Evolutionary conservation across 1,140 invertebrate species (phyloP).

Genomic region (Phymorhynchus buccinoides): DNA sequence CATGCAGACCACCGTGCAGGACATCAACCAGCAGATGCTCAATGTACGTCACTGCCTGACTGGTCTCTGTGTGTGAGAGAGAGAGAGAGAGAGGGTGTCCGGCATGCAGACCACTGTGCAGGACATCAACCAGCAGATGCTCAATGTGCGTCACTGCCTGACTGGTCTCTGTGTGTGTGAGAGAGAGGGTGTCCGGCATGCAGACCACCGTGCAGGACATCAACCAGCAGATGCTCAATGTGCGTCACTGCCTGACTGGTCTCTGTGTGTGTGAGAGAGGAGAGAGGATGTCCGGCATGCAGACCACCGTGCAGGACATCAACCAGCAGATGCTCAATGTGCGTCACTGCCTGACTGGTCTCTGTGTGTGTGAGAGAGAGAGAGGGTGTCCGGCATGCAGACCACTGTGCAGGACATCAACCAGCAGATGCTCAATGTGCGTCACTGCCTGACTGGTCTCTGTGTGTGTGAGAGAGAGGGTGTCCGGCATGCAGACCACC

Average conservation of each 20-base stretch:
- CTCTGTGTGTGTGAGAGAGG: too few relatives aligned
- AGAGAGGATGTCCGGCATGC: slow-evolving; percentile 61
- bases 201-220: slow-evolving; percentile 70
- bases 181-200: slow-evolving; percentile 57
- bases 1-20: slow-evolving; percentile 67
- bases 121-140: slow-evolving; percentile 68
- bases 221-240: slow-evolving; percentile 68
- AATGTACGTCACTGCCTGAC: slow-evolving; percentile 51
- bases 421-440: slow-evolving; percentile 67
- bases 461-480: too few relatives aligned
- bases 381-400: slow-evolving; percentile 59
- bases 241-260: slow-evolving; percentile 36
- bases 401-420: slow-evolving; percentile 71
- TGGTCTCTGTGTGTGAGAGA: too few relatives aligned
- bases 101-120: slow-evolving; percentile 68
- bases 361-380: too few relatives aligned
- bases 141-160: slow-evolving; percentile 56
- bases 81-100: too few relatives aligned
- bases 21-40: slow-evolving; percentile 69
- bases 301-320: slow-evolving; percentile 70
- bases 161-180: too few relatives aligned
- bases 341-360: neutral
- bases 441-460: neutral
- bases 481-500: slow-evolving; percentile 64
- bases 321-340: slow-evolving; percentile 69